Conservation (phyloP, 1,140 invertebrate species). For the Drosophila repleta region DNA sequence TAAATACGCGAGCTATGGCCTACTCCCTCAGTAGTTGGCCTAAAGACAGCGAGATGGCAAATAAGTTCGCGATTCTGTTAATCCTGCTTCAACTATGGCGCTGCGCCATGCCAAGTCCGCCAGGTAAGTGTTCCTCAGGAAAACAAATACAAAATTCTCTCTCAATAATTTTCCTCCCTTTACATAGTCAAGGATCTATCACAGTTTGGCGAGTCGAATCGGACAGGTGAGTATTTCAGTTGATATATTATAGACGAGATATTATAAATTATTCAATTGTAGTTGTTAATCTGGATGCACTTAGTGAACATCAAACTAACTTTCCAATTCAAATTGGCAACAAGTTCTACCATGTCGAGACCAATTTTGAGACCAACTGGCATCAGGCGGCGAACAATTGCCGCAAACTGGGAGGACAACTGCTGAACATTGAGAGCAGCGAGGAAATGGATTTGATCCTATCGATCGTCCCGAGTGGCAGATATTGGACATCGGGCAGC, state of each 20-base stretch:
- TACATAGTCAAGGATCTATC: not conserved
- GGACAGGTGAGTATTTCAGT: not conserved
- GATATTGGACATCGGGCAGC: slow-evolving; percentile 30
- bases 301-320: not conserved
- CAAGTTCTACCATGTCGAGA: slow-evolving; percentile 19
- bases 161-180: not conserved
- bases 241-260: too few species aligned
- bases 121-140: not conserved
- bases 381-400: slow-evolving; percentile 18
- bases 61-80: not conserved
- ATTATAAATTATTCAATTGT: not conserved
- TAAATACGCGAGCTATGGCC: not conserved
- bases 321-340: slow-evolving; percentile 31
- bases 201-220: slow-evolving; percentile 2
- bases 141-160: not conserved
- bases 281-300: not conserved
- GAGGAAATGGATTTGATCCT: slow-evolving; percentile 18
- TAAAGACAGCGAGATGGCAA: not conserved
- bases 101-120: not conserved
- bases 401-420: slow-evolving; percentile 22
- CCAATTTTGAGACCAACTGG: not conserved
- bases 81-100: slow-evolving; percentile 1
- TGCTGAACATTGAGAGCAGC: slow-evolving; percentile 25
- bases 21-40: not conserved
- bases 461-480: not conserved